phyloP scores from a whole-genome alignment of 1,140 invertebrate genomes.

The Papilio machaon region DNA sequence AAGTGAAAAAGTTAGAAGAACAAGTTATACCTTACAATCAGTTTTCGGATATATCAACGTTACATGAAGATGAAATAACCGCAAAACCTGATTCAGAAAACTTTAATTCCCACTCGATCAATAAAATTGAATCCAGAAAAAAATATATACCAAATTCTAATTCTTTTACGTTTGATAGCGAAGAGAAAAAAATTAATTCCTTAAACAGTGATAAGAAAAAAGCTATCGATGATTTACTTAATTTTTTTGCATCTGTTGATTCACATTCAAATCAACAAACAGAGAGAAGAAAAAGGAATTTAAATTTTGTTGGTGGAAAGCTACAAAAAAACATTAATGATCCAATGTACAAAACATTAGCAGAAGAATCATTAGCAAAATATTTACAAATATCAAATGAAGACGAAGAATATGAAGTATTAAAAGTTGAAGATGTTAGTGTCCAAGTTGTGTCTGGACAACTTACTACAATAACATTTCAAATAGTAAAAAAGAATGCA shows the following conservation, averaged over 20 bases:
- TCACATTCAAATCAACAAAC: conserved; percentile 55
- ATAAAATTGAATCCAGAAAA: conserved; percentile 46
- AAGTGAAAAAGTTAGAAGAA: conserved; percentile 70
- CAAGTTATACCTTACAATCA: conserved; percentile 73
- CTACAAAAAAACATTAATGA: conserved; percentile 44
- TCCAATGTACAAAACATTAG: conserved; percentile 48
- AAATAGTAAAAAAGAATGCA: background rate
- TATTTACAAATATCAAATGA: conserved; percentile 44
- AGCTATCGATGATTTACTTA: conserved; percentile 69
- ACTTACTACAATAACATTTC: conserved; percentile 2
- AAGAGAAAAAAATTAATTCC: conserved; percentile 43
- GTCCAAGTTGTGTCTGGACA: conserved; percentile 51
- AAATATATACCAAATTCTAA: conserved; percentile 46
- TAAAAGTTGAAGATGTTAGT: conserved; percentile 50
- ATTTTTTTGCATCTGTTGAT: conserved; percentile 68
- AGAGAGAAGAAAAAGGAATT: conserved; percentile 46
- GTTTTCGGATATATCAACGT: conserved; percentile 41
- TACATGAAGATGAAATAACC: conserved; percentile 24
- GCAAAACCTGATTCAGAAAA: conserved; percentile 30
- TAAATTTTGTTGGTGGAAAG: conserved; percentile 42
- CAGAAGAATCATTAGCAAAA: conserved; percentile 53
- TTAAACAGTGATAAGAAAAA: conserved; percentile 63
- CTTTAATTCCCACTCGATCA: conserved; percentile 40
- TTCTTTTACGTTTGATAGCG: conserved; percentile 42
- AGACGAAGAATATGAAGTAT: conserved; percentile 47